These are phyloP conservation scores for Malacoraja senta DNA, from an alignment of 2,797 vertebrate genomes.

Conservation along the genomic window DNA sequence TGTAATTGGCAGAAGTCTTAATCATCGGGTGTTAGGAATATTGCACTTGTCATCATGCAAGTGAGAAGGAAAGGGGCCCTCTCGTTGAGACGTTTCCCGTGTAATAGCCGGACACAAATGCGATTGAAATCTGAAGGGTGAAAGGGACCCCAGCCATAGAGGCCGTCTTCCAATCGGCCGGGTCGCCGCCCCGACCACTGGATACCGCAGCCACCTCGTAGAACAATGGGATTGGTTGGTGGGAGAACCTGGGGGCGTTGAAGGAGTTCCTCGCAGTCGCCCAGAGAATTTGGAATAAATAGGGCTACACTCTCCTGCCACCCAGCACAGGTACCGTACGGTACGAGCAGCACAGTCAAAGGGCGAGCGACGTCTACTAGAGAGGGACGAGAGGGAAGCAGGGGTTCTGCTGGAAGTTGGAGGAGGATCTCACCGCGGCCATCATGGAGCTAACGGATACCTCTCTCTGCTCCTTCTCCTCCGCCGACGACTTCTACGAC, in stretches of 20 bases:
- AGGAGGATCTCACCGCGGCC: neutral
- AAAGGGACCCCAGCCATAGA: neutral
- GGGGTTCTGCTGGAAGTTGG: conserved; percentile 1
- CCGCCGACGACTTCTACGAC: conserved; percentile 85
- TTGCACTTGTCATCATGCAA: neutral
- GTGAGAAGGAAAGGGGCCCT: neutral
- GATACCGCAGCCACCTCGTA: conserved; percentile 29
- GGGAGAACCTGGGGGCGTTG: conserved; percentile 38
- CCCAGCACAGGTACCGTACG: conserved; percentile 9
- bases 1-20: neutral
- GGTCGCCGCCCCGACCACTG: conserved; percentile 46
- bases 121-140: neutral
- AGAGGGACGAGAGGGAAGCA: conserved; percentile 46
- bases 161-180: conserved; percentile 51
- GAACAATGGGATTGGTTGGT: conserved; percentile 55
- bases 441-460: conserved; percentile 79
- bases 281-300: conserved; percentile 53
- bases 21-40: neutral
- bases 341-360: neutral
- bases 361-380: conserved; percentile 46
- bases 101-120: neutral
- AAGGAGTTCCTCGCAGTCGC: conserved; percentile 45
- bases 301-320: conserved; percentile 20
- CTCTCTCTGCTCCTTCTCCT: conserved; percentile 76
- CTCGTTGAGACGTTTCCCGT: neutral